Evolutionary conservation across 2,888 invertebrate species (phyloP).

Genomic region (Xanthorhoe spadicearia): DNA sequence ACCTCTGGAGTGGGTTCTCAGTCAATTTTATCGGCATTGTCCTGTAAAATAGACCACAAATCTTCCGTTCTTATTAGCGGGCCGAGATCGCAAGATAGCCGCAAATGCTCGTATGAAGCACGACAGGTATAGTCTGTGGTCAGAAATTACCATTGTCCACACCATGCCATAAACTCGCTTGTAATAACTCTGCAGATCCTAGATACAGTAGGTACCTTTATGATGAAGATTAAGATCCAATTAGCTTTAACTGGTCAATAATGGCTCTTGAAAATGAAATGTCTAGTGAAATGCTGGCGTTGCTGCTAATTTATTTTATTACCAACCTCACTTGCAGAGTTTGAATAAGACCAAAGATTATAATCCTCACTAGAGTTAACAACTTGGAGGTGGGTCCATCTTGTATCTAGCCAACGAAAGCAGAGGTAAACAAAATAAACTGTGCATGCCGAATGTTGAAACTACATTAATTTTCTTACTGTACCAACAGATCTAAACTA

Average conservation of each 20-base stretch:
- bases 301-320: background rate
- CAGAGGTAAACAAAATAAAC: background rate
- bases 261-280: constrained; percentile 1
- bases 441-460: constrained; percentile 20
- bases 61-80: background rate
- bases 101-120: background rate
- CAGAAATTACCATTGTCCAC: constrained; percentile 52
- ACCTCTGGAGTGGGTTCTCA: too few relatives aligned
- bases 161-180: constrained; percentile 48
- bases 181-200: constrained; percentile 43
- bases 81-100: background rate
- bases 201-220: constrained; percentile 44
- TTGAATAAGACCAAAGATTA: background rate
- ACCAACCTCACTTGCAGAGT: background rate
- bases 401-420: background rate
- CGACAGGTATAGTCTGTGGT: constrained; percentile 1
- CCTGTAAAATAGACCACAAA: background rate
- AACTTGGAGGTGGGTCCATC: background rate
- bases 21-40: background rate
- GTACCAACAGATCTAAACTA: constrained; percentile 20
- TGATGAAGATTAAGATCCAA: constrained; percentile 29
- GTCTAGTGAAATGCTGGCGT: background rate
- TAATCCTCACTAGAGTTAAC: too few relatives aligned
- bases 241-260: constrained; percentile 20
- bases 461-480: constrained; percentile 30